phyloP scores from a whole-genome alignment of 2,888 invertebrate species.

The Fragum fragum region DNA sequence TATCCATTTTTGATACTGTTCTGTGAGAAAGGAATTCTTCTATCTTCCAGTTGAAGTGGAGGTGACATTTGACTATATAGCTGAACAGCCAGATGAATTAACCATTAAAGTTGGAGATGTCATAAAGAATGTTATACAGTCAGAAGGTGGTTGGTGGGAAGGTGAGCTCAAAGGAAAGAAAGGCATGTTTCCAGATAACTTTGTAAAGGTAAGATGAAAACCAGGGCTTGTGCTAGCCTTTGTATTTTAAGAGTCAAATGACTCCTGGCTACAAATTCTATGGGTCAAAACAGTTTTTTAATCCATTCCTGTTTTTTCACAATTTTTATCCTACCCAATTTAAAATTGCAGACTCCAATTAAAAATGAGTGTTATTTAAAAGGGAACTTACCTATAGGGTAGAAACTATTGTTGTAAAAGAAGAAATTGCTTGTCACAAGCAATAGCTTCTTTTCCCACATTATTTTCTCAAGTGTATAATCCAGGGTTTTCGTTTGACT shows the following conservation, averaged over 20 bases:
- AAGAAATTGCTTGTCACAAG: constrained; percentile 12
- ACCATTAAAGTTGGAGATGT: constrained; percentile 94
- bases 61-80: constrained; percentile 92
- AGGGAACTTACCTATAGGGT: background rate
- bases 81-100: constrained; percentile 95
- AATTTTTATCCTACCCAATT: too few relatives aligned
- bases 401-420: background rate
- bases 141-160: constrained; percentile 96
- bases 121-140: constrained; percentile 92
- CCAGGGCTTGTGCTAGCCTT: too few relatives aligned
- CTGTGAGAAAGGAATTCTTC: too few relatives aligned
- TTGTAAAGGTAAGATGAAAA: constrained; percentile 90
- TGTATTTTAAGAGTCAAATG: too few relatives aligned
- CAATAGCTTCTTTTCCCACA: constrained; percentile 12
- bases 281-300: too few relatives aligned
- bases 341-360: too few relatives aligned
- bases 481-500: too few relatives aligned
- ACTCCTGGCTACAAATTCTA: too few relatives aligned
- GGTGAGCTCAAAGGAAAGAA: constrained; percentile 93
- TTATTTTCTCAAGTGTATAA: background rate
- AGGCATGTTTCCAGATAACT: constrained; percentile 98
- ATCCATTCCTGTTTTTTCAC: too few relatives aligned
- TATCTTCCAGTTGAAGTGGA: constrained; percentile 90
- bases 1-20: too few relatives aligned
- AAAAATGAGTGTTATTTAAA: background rate